Evolutionary conservation across 1,140 invertebrate species (phyloP).

Genomic region (Neuroterus valhalla): DNA sequence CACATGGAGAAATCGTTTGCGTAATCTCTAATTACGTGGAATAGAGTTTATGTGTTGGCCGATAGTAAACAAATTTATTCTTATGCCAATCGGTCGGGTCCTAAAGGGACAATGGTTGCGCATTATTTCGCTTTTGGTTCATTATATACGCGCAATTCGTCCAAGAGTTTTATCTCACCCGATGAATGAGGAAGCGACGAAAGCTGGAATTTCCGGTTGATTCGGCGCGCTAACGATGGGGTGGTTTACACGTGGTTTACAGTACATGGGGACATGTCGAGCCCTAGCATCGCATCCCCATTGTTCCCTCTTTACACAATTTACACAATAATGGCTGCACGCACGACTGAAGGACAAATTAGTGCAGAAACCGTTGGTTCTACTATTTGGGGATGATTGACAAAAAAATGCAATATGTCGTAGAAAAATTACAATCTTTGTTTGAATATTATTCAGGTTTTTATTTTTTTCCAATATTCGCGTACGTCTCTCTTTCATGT

Average conservation of each 20-base stretch:
- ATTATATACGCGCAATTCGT: slow-evolving; percentile 51
- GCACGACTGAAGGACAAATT: slow-evolving; percentile 67
- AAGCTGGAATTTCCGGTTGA: slow-evolving; percentile 77
- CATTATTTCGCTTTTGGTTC: slow-evolving; percentile 26
- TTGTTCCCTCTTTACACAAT: slow-evolving; percentile 66
- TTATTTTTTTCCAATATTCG: too few species aligned
- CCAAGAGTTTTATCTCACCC: slow-evolving; percentile 54
- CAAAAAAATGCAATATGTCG: not conserved
- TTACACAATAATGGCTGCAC: slow-evolving; percentile 74
- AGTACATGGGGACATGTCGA: slow-evolving; percentile 55
- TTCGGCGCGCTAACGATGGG: slow-evolving; percentile 75
- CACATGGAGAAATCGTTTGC: slow-evolving; percentile 10
- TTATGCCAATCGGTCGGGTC: slow-evolving; percentile 66
- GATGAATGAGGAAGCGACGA: slow-evolving; percentile 69
- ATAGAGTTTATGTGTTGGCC: slow-evolving; percentile 16
- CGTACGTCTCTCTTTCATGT: too few species aligned
- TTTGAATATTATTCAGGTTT: not conserved
- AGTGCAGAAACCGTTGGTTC: slow-evolving; percentile 64
- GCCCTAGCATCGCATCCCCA: slow-evolving; percentile 46
- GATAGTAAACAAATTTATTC: slow-evolving; percentile 66
- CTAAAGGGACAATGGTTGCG: slow-evolving; percentile 38
- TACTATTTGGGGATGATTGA: slow-evolving; percentile 7
- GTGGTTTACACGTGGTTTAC: slow-evolving; percentile 60
- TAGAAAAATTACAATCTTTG: not conserved
- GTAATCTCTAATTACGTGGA: slow-evolving; percentile 60